These are phyloP conservation scores for Melinaea menophilus DNA, from an alignment of 2,888 invertebrate genomes.

Conservation along the genomic window DNA sequence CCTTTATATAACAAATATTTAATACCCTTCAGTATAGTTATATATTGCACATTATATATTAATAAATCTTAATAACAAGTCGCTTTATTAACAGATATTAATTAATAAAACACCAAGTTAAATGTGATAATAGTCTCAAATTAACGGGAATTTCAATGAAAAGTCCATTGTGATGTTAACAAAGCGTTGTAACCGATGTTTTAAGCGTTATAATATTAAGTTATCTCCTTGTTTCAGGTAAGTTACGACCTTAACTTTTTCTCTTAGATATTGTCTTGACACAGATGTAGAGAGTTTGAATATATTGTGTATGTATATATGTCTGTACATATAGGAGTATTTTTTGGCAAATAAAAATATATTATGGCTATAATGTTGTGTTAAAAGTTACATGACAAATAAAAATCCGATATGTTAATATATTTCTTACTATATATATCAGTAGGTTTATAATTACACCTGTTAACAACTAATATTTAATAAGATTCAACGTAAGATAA, in stretches of 20 bases:
- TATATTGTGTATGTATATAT: not conserved
- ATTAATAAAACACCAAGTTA: constrained; percentile 3
- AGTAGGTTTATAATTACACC: too few species aligned
- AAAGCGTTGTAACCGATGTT: constrained; percentile 33
- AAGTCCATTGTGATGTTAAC: constrained; percentile 29
- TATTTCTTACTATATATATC: too few species aligned
- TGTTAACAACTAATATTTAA: too few species aligned
- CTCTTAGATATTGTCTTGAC: not conserved
- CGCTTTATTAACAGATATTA: not conserved
- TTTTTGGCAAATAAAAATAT: too few species aligned
- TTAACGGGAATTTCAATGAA: constrained; percentile 27
- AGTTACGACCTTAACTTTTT: constrained; percentile 35
- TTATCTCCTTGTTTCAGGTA: constrained; percentile 50
- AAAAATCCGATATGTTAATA: too few species aligned
- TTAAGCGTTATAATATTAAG: constrained; percentile 20
- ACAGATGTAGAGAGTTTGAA: not conserved
- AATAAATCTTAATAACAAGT: not conserved
- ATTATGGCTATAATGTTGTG: too few species aligned
- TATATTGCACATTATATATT: not conserved
- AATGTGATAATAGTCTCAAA: constrained; percentile 9
- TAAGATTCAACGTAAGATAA: too few species aligned
- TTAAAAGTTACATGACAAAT: too few species aligned
- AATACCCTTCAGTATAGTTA: too few species aligned
- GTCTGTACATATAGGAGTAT: too few species aligned
- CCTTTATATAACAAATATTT: too few species aligned